A percentile compares a stretch with the other conserved stretches of the same genome.
phyloP scores from a whole-genome alignment of 2,888 invertebrate genomes.

The Orchestes rusci region DNA sequence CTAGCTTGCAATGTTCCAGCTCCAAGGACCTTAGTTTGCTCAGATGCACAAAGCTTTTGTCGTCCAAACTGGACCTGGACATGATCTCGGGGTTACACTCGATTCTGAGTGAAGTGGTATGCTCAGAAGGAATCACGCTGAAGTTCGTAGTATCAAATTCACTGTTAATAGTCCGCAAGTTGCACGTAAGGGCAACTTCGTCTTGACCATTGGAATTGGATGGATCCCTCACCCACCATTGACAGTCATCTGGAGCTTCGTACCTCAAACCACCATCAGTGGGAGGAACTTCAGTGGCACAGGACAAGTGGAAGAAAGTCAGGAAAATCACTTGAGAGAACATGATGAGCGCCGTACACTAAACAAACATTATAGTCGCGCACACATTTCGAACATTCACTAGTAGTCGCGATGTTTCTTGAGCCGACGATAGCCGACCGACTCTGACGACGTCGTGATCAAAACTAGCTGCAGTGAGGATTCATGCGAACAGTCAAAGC shows the following conservation, averaged over 20 bases:
- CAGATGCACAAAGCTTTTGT: slow-evolving; percentile 72
- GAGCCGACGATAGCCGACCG: slow-evolving; percentile 16
- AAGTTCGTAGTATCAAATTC: slow-evolving; percentile 84
- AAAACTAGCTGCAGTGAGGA: slow-evolving; percentile 20
- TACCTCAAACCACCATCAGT: slow-evolving; percentile 50
- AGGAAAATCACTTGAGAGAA: too few relatives aligned
- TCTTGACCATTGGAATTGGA: slow-evolving; percentile 49
- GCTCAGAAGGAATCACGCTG: slow-evolving; percentile 77
- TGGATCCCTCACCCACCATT: slow-evolving; percentile 63
- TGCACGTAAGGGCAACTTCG: slow-evolving; percentile 71
- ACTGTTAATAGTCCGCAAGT: slow-evolving; percentile 77
- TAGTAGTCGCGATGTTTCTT: too few relatives aligned
- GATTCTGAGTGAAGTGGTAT: slow-evolving; percentile 70
- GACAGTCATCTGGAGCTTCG: slow-evolving; percentile 82
- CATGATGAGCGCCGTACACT: too few relatives aligned
- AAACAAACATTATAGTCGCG: too few relatives aligned
- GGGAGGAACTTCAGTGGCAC: slow-evolving; percentile 14
- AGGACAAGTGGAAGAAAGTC: neutral
- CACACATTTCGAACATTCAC: too few relatives aligned
- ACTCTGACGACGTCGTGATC: slow-evolving; percentile 8
- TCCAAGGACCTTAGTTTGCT: slow-evolving; percentile 71
- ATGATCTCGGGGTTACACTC: slow-evolving; percentile 74
- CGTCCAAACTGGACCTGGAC: slow-evolving; percentile 71
- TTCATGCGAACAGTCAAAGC: slow-evolving; percentile 17
- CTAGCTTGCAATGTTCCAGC: slow-evolving; percentile 81